phyloP scores from a whole-genome alignment of 2,797 vertebrate species.

The Notoglanidium macrostoma region DNA sequence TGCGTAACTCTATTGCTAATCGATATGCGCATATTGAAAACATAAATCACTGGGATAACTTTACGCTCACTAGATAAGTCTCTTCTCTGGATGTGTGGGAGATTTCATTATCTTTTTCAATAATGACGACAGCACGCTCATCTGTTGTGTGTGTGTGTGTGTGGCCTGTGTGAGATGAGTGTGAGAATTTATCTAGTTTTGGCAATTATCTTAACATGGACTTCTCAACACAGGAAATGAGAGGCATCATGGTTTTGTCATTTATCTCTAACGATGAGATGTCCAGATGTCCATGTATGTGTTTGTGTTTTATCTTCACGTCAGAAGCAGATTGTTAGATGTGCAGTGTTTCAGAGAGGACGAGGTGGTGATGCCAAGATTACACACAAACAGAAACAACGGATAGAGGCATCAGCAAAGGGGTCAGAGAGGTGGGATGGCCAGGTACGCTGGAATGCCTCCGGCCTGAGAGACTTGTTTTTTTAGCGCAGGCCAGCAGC shows the following conservation, averaged over 20 bases:
- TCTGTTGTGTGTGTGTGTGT: background rate
- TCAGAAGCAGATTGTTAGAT: conserved; percentile 11
- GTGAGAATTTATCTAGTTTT: conserved; percentile 30
- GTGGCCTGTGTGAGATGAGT: background rate
- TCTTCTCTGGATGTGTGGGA: conserved; percentile 27
- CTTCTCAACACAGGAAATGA: conserved; percentile 16
- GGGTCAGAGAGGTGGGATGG: conserved; percentile 3
- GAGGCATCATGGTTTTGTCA: conserved; percentile 20
- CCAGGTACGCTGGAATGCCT: conserved; percentile 18
- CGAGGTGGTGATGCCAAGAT: conserved; percentile 11
- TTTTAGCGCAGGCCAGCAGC: conserved; percentile 36
- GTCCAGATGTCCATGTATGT: background rate
- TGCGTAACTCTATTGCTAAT: conserved; percentile 58
- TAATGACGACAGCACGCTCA: conserved; percentile 41
- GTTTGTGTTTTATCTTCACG: conserved; percentile 20
- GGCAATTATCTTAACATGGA: conserved; percentile 29
- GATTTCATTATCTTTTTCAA: conserved; percentile 47
- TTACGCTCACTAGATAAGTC: conserved; percentile 39
- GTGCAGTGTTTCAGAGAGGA: conserved; percentile 18
- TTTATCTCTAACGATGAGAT: background rate
- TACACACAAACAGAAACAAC: background rate
- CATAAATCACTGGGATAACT: conserved; percentile 59
- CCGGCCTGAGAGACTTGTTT: conserved; percentile 42
- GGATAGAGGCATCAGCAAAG: background rate
- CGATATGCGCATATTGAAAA: conserved; percentile 62